phyloP scores from a whole-genome alignment of 2,888 invertebrate genomes.

The Sericinus montela region DNA sequence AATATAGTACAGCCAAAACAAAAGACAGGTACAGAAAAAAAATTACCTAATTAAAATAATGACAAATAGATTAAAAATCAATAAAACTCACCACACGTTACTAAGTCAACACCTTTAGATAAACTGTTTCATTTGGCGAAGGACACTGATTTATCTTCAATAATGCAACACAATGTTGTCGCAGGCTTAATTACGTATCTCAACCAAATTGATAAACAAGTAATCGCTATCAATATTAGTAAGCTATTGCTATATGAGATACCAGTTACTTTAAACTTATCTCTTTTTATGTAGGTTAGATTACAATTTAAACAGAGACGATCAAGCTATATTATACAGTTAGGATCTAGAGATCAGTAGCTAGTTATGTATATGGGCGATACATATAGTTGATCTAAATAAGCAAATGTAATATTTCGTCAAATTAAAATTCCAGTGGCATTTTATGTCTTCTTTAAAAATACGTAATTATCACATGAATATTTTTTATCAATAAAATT shows the following conservation, averaged over 20 bases:
- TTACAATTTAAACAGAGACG: too few relatives aligned
- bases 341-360: too few relatives aligned
- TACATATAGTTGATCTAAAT: too few relatives aligned
- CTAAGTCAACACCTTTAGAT: slow-evolving; percentile 39
- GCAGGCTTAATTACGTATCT: slow-evolving; percentile 22
- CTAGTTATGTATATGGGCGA: too few relatives aligned
- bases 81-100: slow-evolving; percentile 39
- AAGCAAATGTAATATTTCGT: too few relatives aligned
- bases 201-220: slow-evolving; percentile 3
- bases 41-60: background rate
- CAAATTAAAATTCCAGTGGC: too few relatives aligned
- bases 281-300: too few relatives aligned
- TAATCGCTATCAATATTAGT: background rate
- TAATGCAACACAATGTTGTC: slow-evolving; percentile 23
- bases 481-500: slow-evolving; percentile 19
- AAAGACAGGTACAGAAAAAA: too few relatives aligned
- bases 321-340: too few relatives aligned
- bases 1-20: too few relatives aligned
- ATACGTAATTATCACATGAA: slow-evolving; percentile 14
- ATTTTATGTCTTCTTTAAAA: slow-evolving; percentile 10
- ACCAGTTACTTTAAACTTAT: too few relatives aligned
- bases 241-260: too few relatives aligned
- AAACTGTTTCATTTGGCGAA: slow-evolving; percentile 43
- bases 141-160: slow-evolving; percentile 22
- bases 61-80: slow-evolving; percentile 1